phyloP scores from a whole-genome alignment of 2,797 vertebrate species.

The Pteropus rufus region DNA sequence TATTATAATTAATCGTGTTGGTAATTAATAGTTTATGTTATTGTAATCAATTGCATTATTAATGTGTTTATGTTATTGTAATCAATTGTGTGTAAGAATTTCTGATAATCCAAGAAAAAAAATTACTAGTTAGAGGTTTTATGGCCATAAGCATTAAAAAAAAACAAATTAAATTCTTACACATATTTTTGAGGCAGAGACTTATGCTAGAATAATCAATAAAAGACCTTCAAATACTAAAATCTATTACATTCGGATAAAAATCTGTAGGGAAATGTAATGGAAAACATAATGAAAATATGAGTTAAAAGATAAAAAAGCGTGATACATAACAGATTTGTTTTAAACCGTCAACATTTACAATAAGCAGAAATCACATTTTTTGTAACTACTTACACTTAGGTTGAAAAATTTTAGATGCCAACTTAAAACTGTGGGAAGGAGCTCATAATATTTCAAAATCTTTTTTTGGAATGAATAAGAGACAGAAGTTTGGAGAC shows the following conservation, averaged over 20 bases:
- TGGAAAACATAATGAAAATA: neutral
- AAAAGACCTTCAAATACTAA: neutral
- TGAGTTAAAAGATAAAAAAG: slow-evolving; percentile 10
- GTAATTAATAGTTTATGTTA: neutral
- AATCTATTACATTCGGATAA: neutral
- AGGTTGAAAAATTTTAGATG: neutral
- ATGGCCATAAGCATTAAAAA: neutral
- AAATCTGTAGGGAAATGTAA: neutral
- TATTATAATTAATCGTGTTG: slow-evolving; percentile 41
- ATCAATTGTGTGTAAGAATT: slow-evolving; percentile 17
- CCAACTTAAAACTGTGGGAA: neutral
- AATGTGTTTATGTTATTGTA: neutral
- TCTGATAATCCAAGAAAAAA: slow-evolving; percentile 6
- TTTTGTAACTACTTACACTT: neutral
- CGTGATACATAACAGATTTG: neutral
- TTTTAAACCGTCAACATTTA: slow-evolving; percentile 37
- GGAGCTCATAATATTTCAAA: neutral
- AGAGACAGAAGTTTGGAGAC: neutral
- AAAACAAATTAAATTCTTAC: neutral
- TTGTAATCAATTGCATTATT: neutral
- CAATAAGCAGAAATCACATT: slow-evolving; percentile 24
- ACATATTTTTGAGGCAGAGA: neutral
- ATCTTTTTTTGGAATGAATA: neutral
- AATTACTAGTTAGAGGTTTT: neutral
- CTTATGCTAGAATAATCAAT: neutral